Evolutionary conservation across 1,140 invertebrate species (phyloP).

Genomic region (Leptoteleia sp.): DNA sequence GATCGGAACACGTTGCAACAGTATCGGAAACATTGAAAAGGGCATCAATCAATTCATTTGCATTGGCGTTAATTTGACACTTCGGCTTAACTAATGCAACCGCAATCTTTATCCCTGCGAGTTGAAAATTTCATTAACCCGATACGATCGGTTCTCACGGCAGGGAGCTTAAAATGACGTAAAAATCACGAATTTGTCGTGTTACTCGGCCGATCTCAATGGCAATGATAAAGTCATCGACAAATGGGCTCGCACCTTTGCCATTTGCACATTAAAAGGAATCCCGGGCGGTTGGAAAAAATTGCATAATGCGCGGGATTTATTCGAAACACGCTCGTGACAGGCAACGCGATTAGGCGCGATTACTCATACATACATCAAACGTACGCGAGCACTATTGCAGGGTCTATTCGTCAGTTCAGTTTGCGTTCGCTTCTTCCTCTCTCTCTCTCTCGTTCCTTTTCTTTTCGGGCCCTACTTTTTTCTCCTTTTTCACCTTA

Average conservation of each 20-base stretch:
- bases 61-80: slow-evolving; percentile 43
- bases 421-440: not conserved
- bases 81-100: slow-evolving; percentile 24
- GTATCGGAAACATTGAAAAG: too few species aligned
- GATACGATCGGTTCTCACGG: slow-evolving; percentile 51
- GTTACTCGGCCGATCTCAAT: slow-evolving; percentile 27
- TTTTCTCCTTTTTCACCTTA: slow-evolving; percentile 1
- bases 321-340: slow-evolving; percentile 54
- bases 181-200: slow-evolving; percentile 51
- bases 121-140: slow-evolving; percentile 52
- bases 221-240: slow-evolving; percentile 47
- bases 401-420: too few species aligned
- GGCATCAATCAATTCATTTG: too few species aligned
- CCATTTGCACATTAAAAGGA: slow-evolving; percentile 46
- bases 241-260: slow-evolving; percentile 56
- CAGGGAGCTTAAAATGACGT: slow-evolving; percentile 20
- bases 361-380: slow-evolving; percentile 50
- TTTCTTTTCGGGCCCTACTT: too few species aligned
- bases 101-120: slow-evolving; percentile 20
- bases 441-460: too few species aligned
- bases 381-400: slow-evolving; percentile 20
- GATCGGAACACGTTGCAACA: too few species aligned
- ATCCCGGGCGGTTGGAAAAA: slow-evolving; percentile 25
- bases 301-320: slow-evolving; percentile 33
- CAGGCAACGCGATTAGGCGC: slow-evolving; percentile 50